Percentiles rank a stretch among this genome's conserved stretches.
phyloP scores from a whole-genome alignment of 2,888 invertebrate genomes.

The Lobophora halterata region DNA sequence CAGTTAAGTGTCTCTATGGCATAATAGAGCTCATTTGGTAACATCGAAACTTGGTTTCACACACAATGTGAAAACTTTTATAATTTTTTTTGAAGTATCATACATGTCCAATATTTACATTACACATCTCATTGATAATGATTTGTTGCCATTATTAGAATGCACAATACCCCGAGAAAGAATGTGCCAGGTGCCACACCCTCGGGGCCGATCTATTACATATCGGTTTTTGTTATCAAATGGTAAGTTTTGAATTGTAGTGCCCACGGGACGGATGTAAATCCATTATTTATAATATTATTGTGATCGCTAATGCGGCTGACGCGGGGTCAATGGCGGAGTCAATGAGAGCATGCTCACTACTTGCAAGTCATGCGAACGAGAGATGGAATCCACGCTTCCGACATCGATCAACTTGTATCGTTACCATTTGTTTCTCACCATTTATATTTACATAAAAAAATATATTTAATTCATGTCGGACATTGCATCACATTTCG shows the following conservation, averaged over 20 bases:
- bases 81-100: neutral
- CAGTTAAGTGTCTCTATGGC: constrained; percentile 48
- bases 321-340: constrained; percentile 71
- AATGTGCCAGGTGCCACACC: constrained; percentile 44
- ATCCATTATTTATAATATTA: constrained; percentile 71
- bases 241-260: constrained; percentile 49
- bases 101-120: no score
- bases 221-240: constrained; percentile 49
- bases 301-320: constrained; percentile 60
- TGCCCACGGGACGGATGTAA: constrained; percentile 64
- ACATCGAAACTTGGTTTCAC: constrained; percentile 1
- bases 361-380: constrained; percentile 73
- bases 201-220: constrained; percentile 65
- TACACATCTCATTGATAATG: no score
- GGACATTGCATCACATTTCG: constrained; percentile 10
- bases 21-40: constrained; percentile 38
- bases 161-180: constrained; percentile 12
- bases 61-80: neutral
- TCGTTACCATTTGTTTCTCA: constrained; percentile 55
- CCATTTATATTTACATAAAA: constrained; percentile 29
- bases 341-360: constrained; percentile 75
- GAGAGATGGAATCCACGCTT: constrained; percentile 71
- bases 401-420: constrained; percentile 64
- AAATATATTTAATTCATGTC: constrained; percentile 15
- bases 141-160: constrained; percentile 9